Evolutionary conservation across 2,113 vertebrate species (phyloP), one percentile per base, ranked within the genome.

Genomic region (Oreochromis tanganicae): DNA sequence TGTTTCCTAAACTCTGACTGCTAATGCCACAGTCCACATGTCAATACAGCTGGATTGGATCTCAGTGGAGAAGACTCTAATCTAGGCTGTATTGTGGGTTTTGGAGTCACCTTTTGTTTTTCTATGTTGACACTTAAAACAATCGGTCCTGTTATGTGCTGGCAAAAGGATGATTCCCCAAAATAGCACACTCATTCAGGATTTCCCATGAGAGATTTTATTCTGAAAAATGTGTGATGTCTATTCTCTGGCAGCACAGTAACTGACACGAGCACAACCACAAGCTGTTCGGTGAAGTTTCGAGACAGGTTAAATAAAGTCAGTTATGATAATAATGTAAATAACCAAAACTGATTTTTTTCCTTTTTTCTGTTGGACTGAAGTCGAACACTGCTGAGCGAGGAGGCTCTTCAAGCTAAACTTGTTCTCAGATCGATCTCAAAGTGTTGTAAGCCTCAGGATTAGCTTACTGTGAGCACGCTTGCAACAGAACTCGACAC

Each of bases 141-240:
- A 55, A 17, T 3, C 2, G 1, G 4, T 80, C 38, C 38, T 52
- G 11, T 81, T 89, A 11, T 81, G 41, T 66, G 63, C 71, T 83
- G 84, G 85, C 75, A 92, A 84, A 55, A 4, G 12, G 32, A 73
- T 82, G 81, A 88, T 87, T 81, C 80, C 89, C 83, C 6, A 87
- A 87, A 91, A 92, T 87, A 93, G 84, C 85, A 54, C 36, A 12
- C 7, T 46, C 55, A 8, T 84, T 88, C 87, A 92, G 83, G 80
- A 92, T 68, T 89, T 81, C 92, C 87, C 87, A 81, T 9, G 27
- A 84, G 83, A 36, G 68, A 27, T 29, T 50, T 61, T 93, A 54
- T 86, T 81, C 36, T 50, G 12, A 46, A 79, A 84, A 84, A 27
- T 13, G 27, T 85, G 57, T 85, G 83, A 81, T 85, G 78, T 83